Percentiles rank a stretch among this genome's conserved stretches.
These are phyloP conservation scores for Morpho helenor DNA, from an alignment of 2,888 invertebrate genomes.

Conservation along the genomic window DNA sequence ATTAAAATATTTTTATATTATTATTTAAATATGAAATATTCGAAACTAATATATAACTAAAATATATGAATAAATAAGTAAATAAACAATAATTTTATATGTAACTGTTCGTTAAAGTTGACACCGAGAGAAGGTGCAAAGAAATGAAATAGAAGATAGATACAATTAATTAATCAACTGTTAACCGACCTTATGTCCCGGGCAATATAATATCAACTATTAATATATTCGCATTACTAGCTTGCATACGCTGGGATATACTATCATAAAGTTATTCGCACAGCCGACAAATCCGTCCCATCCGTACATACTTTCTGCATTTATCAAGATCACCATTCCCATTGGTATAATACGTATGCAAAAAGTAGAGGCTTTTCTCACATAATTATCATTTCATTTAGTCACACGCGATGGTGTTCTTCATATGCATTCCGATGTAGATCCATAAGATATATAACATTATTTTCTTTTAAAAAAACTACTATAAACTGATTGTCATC, in stretches of 20 bases:
- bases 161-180: too few relatives aligned
- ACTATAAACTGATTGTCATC: conserved; percentile 17
- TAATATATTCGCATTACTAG: not conserved
- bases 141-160: too few relatives aligned
- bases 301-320: conserved; percentile 20
- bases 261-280: conserved; percentile 14
- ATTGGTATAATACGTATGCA: conserved; percentile 27
- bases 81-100: too few relatives aligned
- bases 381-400: conserved; percentile 28
- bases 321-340: conserved; percentile 29
- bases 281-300: conserved; percentile 16
- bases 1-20: too few relatives aligned
- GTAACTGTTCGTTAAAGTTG: too few relatives aligned
- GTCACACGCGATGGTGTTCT: conserved; percentile 29
- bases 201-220: too few relatives aligned
- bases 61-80: too few relatives aligned
- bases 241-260: conserved; percentile 1
- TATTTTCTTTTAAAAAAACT: conserved; percentile 17
- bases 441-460: conserved; percentile 18
- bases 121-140: too few relatives aligned
- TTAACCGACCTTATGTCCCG: too few relatives aligned
- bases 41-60: too few relatives aligned
- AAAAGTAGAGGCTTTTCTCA: conserved; percentile 28
- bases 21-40: too few relatives aligned
- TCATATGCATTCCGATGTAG: conserved; percentile 21